Evolutionary conservation across 2,113 vertebrate species (phyloP), one percentile per base, ranked within the genome.

Genomic region (Oplegnathus fasciatus): DNA sequence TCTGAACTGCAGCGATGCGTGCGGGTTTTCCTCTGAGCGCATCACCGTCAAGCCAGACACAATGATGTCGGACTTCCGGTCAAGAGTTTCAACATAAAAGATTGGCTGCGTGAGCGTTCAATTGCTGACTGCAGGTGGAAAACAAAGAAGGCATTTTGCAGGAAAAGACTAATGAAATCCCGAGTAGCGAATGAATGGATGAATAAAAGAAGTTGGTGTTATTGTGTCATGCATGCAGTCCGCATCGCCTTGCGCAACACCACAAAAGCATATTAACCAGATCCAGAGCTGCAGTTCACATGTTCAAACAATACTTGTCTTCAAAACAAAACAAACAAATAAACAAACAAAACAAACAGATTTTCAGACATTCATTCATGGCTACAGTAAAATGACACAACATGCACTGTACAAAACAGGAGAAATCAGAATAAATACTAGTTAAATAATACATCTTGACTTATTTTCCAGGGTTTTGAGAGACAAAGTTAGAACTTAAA

Each of bases 21-120:
- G 88, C 80, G 84, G n/a, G 71, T 85, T 52, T 82, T 86, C 68
- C 84, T 74, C 81, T 0, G 77, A 90, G 86, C 88, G 82, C 87
- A 48, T 57, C 75, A 2, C 0, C 0, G 83, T 69, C 11, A 75
- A 87, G 44, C 3, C 0, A 2, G 20, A 6, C 0, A 9, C 3
- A 20, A 2, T 5, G 1, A 30, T 0, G 0, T 0, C 1, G 0
- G 0, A 76, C 79, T 76, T 93, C 93, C 87, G 78, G 42, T 0
- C 0, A 0, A 0, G 5, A 0, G 13, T 81, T 90, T 93, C 93
- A 91, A 71, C 91, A 83, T 93, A 94, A 93, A 88, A 52, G 9
- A 30, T 20, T 0, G 1, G n/a, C 1, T 0, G 5, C n/a, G 0
- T 9, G n/a, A 10, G 9, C 1, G 30, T 15, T 6, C 1, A 3